These are phyloP conservation scores for Coracopsis vasa DNA, from an alignment of 2,113 vertebrate species.

Conservation along the genomic window DNA sequence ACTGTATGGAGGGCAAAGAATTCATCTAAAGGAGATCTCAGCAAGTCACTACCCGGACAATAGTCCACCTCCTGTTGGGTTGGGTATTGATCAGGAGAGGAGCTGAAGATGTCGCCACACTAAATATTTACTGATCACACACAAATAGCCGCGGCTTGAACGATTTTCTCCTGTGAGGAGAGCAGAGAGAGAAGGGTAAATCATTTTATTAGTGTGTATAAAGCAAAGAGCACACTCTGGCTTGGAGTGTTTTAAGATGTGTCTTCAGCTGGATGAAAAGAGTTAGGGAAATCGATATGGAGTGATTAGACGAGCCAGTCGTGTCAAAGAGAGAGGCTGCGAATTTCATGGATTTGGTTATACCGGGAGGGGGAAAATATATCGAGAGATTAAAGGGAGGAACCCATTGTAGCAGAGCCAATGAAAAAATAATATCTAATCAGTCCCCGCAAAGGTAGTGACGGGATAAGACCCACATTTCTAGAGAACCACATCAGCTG, in stretches of 20 bases:
- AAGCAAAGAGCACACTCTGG: constrained; percentile 87
- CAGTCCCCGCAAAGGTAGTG: constrained; percentile 53
- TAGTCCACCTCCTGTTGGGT: constrained; percentile 82
- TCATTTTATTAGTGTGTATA: constrained; percentile 94
- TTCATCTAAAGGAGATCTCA: constrained; percentile 69
- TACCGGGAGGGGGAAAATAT: constrained; percentile 51
- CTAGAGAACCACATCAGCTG: constrained; percentile 48
- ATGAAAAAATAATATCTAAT: constrained; percentile 71
- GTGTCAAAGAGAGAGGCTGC: constrained; percentile 70
- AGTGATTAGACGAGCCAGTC: constrained; percentile 83
- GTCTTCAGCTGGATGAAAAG: constrained; percentile 87
- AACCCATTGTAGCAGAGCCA: constrained; percentile 64
- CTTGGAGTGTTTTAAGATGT: constrained; percentile 86
- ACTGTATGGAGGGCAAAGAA: constrained; percentile 54
- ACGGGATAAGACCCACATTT: constrained; percentile 53
- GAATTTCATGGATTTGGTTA: constrained; percentile 75
- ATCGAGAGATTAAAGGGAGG: constrained; percentile 53
- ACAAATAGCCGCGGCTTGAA: constrained; percentile 89
- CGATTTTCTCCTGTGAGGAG: constrained; percentile 87
- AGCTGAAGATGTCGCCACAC: constrained; percentile 89
- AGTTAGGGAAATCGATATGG: constrained; percentile 90
- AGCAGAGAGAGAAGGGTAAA: constrained; percentile 85
- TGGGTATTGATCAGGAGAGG: constrained; percentile 88
- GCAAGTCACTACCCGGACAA: constrained; percentile 79
- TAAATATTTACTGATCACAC: constrained; percentile 99